Conservation (phyloP, 2,888 invertebrate species). For the Drosophila borealis region DNA sequence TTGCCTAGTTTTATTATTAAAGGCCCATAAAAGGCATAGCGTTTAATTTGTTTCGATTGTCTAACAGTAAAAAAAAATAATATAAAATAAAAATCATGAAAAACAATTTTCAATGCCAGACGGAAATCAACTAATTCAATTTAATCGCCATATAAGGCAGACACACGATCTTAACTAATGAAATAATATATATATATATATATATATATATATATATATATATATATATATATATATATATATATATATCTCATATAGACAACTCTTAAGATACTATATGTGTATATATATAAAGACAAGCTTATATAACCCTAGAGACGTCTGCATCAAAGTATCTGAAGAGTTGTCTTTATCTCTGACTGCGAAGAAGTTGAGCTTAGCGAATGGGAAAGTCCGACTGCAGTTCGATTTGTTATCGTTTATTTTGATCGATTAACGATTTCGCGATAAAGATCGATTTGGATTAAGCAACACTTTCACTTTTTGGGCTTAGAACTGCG, state of each 20-base stretch:
- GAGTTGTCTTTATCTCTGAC: too few relatives aligned
- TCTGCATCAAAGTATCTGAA: background rate
- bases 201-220: background rate
- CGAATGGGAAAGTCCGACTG: too few relatives aligned
- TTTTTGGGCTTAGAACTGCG: too few relatives aligned
- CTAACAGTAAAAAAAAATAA: conserved; percentile 65
- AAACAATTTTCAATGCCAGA: conserved; percentile 69
- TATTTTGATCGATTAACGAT: too few relatives aligned
- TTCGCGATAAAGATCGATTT: too few relatives aligned
- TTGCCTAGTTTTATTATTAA: conserved; percentile 68
- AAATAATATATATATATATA: conserved; percentile 7
- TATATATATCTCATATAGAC: too few relatives aligned
- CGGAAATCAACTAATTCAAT: conserved; percentile 69
- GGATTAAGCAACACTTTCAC: too few relatives aligned
- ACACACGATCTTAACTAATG: conserved; percentile 10
- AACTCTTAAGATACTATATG: too few relatives aligned
- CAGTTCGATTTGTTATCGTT: too few relatives aligned
- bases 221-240: conserved; percentile 1
- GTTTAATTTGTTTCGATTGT: conserved; percentile 77
- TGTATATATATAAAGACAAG: background rate
- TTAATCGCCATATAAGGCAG: conserved; percentile 17
- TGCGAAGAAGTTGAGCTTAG: background rate
- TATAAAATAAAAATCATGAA: conserved; percentile 42
- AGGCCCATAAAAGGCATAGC: conserved; percentile 71
- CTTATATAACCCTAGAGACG: conserved; percentile 10